These are phyloP conservation scores for Drosophila kanapiae DNA, from an alignment of 1,140 invertebrate genomes.

Conservation along the genomic window DNA sequence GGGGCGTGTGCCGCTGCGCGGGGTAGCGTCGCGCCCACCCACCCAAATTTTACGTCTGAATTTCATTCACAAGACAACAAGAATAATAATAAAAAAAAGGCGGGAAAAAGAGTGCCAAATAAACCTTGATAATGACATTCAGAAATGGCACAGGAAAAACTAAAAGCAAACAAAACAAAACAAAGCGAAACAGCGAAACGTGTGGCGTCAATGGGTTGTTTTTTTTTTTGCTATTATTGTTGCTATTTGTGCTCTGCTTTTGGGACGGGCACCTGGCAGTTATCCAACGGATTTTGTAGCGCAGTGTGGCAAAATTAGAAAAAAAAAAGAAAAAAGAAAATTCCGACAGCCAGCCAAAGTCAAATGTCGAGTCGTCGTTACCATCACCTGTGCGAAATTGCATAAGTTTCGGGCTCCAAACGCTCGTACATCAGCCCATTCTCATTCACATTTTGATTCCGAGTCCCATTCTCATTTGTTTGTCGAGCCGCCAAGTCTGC, in stretches of 20 bases:
- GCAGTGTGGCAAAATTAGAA: conserved; percentile 67
- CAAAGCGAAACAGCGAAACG: conserved; percentile 20
- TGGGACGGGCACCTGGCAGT: conserved; percentile 63
- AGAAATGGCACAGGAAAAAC: conserved; percentile 42
- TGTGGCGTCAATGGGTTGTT: conserved; percentile 58
- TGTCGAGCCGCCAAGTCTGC: conserved; percentile 39
- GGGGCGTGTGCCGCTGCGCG: conserved; percentile 9
- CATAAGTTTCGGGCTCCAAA: conserved; percentile 69
- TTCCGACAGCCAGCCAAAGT: conserved; percentile 66
- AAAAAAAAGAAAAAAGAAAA: conserved; percentile 45
- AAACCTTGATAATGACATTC: conserved; percentile 84
- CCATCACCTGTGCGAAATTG: conserved; percentile 72
- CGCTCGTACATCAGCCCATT: conserved; percentile 59
- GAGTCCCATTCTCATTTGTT: conserved; percentile 66
- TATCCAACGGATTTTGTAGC: conserved; percentile 70
- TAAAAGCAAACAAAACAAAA: conserved; percentile 45
- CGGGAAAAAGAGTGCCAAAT: conserved; percentile 67
- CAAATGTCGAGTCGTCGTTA: conserved; percentile 72
- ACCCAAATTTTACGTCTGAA: conserved; percentile 26
- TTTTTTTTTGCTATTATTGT: conserved; percentile 21
- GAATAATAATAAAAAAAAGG: conserved; percentile 44
- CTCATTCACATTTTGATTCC: conserved; percentile 12
- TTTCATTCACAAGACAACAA: conserved; percentile 58
- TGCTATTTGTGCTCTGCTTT: neutral
- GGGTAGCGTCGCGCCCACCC: neutral